These are phyloP conservation scores for Jaculus jaculus DNA, from an alignment of 2,113 vertebrate species.

Conservation along the genomic window DNA sequence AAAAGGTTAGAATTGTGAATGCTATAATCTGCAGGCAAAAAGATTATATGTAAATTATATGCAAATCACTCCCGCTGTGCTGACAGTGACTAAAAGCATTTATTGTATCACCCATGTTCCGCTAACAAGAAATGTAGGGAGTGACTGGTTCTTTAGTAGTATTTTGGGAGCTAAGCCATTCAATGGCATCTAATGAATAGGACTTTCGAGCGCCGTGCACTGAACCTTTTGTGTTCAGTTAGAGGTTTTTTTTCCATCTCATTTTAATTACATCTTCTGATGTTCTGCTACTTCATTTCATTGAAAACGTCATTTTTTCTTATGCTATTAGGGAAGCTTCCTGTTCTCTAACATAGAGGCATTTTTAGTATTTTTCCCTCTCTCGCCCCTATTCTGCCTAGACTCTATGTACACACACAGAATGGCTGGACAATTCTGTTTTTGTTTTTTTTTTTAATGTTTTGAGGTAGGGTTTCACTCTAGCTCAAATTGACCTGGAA, in stretches of 20 bases:
- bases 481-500: no score
- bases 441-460: no score
- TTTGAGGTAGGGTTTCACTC: no score
- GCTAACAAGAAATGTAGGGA: constrained; percentile 6
- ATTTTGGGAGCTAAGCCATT: constrained; percentile 49
- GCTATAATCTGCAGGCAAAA: constrained; percentile 28
- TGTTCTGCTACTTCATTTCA: constrained; percentile 12
- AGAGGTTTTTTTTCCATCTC: constrained; percentile 48
- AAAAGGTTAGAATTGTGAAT: constrained; percentile 49
- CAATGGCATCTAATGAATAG: constrained; percentile 8
- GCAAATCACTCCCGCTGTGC: constrained; percentile 34
- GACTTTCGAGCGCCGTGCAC: background rate
- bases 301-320: background rate
- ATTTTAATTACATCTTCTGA: constrained; percentile 32
- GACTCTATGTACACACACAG: constrained; percentile 18
- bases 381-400: background rate
- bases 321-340: constrained; percentile 4
- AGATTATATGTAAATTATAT: constrained; percentile 66
- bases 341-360: background rate
- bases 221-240: constrained; percentile 16
- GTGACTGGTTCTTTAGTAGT: constrained; percentile 46
- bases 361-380: background rate
- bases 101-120: background rate
- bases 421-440: no score
- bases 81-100: constrained; percentile 48